Conservation (phyloP, 1,140 invertebrate genomes). For the Pinna nobilis region DNA sequence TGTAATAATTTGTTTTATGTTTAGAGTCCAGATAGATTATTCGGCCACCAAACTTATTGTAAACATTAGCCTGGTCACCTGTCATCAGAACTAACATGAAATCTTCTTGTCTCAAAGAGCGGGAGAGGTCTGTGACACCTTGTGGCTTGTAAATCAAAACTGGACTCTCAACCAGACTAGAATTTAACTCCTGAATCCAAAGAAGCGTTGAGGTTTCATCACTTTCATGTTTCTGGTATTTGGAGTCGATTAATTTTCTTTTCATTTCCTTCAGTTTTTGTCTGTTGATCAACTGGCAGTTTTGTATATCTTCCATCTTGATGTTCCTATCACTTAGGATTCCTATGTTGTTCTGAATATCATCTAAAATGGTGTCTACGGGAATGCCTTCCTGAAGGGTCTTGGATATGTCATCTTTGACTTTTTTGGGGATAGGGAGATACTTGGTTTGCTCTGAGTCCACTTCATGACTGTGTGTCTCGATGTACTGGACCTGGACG, state of each 20-base stretch:
- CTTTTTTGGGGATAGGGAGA: background rate
- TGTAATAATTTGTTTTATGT: constrained; percentile 8
- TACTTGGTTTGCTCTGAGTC: constrained; percentile 4
- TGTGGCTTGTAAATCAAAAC: constrained; percentile 2
- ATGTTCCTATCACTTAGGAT: background rate
- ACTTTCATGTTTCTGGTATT: constrained; percentile 12
- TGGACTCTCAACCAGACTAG: background rate
- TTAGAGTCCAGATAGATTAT: constrained; percentile 11
- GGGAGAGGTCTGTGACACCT: background rate
- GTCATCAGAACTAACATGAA: constrained; percentile 4
- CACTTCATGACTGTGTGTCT: constrained; percentile 5
- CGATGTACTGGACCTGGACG: constrained; percentile 1
- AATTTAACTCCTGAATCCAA: background rate
- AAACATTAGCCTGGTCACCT: background rate
- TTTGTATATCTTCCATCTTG: background rate
- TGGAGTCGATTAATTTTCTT: constrained; percentile 4
- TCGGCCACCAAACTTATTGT: background rate
- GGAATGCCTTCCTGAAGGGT: constrained; percentile 1
- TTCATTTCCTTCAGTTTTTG: background rate
- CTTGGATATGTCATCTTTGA: background rate
- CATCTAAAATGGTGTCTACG: constrained; percentile 3
- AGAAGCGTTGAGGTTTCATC: constrained; percentile 7
- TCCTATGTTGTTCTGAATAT: constrained; percentile 2
- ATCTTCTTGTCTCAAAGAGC: background rate
- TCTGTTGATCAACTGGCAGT: background rate